Evolutionary conservation across 2,888 invertebrate genomes (phyloP), one percentile per base, ranked within the genome.

Genomic region (Epistrophella euchroma): DNA sequence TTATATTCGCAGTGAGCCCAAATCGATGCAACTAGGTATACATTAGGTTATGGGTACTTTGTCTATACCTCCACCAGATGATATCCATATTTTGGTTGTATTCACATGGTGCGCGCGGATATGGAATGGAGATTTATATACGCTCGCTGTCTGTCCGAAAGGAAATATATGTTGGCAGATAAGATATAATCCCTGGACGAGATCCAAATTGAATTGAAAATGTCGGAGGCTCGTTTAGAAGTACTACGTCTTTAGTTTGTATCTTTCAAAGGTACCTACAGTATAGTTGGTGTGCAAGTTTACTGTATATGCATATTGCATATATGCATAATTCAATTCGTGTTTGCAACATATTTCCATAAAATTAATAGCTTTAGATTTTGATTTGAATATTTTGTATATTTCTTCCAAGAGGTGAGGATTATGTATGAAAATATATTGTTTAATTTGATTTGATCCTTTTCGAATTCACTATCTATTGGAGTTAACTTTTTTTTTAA

Each of bases 141-240:
- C 52, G 17, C 68, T 68, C 3, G 68, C 64, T 75, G 75, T 79
- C 71, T 84, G 75, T 50, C 52, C 58, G 71, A 71, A 58, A 71
- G 78, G 50, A 84, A 75, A 74, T 84, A 74, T 84, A 71, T 84
- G 79, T 84, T 74, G 58, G 62, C 17, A 77, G 77, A 83, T 83
- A 83, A 83, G 83, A 78, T 83, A 70, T 83, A 70, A 74, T 77
- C 28, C 28, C 62, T 37, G 37, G 77, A n/a, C 58, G 43, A 40
- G 74, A 73, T 78, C 70, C 43, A 62, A 83, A 77, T 83, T 83
- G 73, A 83, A 78, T 77, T 68, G 60, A 82, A 74, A 68, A 56
- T 55, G 73, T 73, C 72, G 68, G 64, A 60, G 45, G 43, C 55
- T 55, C 25, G 62, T 52, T 50, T 52, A 50, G 35, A 50, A 47